A percentile compares a stretch with the other conserved stretches of the same genome.
Conservation (phyloP, 2,113 vertebrate species). For the Alosa alosa region DNA sequence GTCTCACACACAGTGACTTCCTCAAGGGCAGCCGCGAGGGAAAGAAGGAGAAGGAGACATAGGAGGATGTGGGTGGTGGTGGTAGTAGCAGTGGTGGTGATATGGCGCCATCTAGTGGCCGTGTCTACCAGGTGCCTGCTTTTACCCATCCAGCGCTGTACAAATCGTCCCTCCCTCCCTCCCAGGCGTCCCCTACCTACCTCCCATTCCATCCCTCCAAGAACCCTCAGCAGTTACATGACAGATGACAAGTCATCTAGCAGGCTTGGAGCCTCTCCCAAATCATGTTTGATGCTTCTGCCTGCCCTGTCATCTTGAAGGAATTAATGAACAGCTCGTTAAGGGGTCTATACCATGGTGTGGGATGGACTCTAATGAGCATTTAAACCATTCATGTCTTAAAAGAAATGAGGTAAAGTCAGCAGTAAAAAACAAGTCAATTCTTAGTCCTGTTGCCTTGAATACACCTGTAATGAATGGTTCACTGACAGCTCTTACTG, state of each 20-base stretch:
- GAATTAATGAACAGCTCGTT: background rate
- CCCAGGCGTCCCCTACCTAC: background rate
- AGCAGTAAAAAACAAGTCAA: background rate
- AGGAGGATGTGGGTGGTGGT: conserved; percentile 24
- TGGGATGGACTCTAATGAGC: background rate
- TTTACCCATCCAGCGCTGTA: background rate
- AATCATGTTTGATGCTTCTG: background rate
- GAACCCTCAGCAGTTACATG: background rate
- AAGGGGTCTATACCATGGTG: background rate
- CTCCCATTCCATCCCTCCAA: background rate
- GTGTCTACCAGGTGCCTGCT: background rate
- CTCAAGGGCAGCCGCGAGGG: conserved; percentile 65
- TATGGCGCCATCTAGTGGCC: background rate
- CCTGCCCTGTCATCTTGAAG: background rate
- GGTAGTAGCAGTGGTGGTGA: background rate
- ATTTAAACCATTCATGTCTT: background rate
- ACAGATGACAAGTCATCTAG: background rate
- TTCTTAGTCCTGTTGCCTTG: conserved; percentile 14
- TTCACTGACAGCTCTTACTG: background rate
- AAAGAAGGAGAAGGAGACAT: conserved; percentile 69
- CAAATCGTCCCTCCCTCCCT: background rate
- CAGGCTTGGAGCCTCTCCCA: background rate
- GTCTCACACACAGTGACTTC: conserved; percentile 82
- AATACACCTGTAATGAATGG: background rate
- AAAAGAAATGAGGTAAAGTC: background rate